Evolutionary conservation across 2,888 invertebrate species (phyloP), one percentile per base, ranked within the genome.

Genomic region (Melanargia galathea): DNA sequence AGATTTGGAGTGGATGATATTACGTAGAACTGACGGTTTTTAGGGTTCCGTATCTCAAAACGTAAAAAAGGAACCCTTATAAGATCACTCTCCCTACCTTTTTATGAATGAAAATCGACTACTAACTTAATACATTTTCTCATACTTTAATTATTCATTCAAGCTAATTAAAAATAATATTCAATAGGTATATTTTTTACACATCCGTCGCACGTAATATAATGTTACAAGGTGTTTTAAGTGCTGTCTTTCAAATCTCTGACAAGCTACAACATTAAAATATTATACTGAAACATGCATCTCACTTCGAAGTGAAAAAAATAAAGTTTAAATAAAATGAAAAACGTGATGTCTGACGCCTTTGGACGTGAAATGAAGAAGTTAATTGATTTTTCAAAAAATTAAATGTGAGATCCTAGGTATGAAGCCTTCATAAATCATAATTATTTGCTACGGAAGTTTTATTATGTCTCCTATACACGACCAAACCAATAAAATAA

Each of bases 331-430:
- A 46, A 67, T 63, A 65, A 67, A 70, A 69, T 69, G 60, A 67
- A 64, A 70, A 73, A 70, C 72, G 71, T 71, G 71, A 69, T 65
- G 65, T 57, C 51, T 56, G 60, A 65, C 56, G 58, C 61, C 43
- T 63, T 55, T 11, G 38, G 40, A 40, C 35, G 40, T 26, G 18
- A 20, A 62, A 35, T 63, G 18, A 49, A 51, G 48, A 22, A 57
- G 51, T 43, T 52, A 20, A 60, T 54, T 26, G 33, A 33, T 38
- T n/a, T n/a, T n/a, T 18, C 16, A 60, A 46, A 57, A 52, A 56
- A 40, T 40, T 55, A 40, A 57, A 57, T 49, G 26, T 43, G 46
- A 40, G 33, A 45, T 33, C 45, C 20, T n/a, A n/a, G n/a, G n/a
- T 57, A 57, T 57, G 45, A 57, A 57, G 57, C 20, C 57, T 30